phyloP scores from a whole-genome alignment of 1,140 invertebrate genomes.

The Globodera rostochiensis region DNA sequence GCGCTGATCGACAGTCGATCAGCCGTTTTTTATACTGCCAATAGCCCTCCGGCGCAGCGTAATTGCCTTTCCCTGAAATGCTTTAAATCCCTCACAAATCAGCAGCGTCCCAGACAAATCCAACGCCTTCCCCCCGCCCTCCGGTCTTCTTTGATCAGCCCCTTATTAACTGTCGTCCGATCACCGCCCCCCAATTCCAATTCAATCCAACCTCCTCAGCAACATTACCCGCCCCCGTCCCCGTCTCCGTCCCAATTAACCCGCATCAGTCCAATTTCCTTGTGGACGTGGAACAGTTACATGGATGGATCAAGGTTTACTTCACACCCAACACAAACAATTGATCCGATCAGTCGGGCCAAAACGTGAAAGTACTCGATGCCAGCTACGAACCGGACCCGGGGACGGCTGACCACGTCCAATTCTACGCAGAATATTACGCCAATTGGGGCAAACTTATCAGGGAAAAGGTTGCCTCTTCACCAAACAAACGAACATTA shows the following conservation, averaged over 20 bases:
- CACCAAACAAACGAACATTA: neutral
- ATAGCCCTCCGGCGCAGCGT: neutral
- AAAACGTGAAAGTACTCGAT: constrained; percentile 37
- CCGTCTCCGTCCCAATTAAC: neutral
- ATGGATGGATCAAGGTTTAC: constrained; percentile 33
- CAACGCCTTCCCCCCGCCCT: neutral
- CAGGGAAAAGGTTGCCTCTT: constrained; percentile 25
- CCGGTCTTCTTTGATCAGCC: neutral
- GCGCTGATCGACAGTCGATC: neutral
- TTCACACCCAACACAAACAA: neutral
- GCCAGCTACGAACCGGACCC: constrained; percentile 42
- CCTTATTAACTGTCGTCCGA: constrained; percentile 13
- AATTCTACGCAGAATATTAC: constrained; percentile 43
- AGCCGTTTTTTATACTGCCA: neutral
- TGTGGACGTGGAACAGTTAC: constrained; percentile 35
- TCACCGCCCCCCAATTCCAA: neutral
- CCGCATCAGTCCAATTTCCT: constrained; percentile 8
- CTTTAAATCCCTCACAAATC: too few relatives aligned
- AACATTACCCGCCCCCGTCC: too few relatives aligned
- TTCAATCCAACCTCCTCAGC: neutral
- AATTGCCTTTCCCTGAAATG: too few relatives aligned
- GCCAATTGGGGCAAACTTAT: constrained; percentile 43
- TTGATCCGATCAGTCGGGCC: constrained; percentile 22
- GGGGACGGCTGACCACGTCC: constrained; percentile 27
- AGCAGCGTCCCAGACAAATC: neutral